phyloP scores from a whole-genome alignment of 2,888 invertebrate species.

The Amitus sp. region DNA sequence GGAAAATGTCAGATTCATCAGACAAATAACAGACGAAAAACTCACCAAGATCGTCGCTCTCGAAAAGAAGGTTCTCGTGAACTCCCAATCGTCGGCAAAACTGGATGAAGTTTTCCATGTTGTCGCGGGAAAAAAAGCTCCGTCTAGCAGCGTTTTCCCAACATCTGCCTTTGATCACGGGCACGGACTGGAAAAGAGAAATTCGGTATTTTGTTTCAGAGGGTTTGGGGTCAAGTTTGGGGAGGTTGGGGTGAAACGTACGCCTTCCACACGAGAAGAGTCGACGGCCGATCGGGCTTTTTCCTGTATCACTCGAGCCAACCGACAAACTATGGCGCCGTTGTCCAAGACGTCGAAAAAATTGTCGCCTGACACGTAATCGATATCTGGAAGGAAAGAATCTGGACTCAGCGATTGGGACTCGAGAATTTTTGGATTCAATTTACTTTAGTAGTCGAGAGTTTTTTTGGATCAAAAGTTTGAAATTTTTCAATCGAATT shows the following conservation, averaged over 20 bases:
- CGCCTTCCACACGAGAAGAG: constrained; percentile 72
- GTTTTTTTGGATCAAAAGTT: no score
- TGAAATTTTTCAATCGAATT: no score
- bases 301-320: constrained; percentile 82
- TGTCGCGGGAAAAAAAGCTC: constrained; percentile 90
- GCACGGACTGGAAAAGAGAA: constrained; percentile 80
- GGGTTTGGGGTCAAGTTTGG: no score
- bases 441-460: no score
- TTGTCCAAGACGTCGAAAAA: constrained; percentile 86
- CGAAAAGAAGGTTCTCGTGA: constrained; percentile 87
- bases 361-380: constrained; percentile 80
- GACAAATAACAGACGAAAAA: constrained; percentile 26
- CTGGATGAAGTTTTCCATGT: constrained; percentile 88
- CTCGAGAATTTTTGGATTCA: no score
- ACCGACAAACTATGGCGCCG: constrained; percentile 83
- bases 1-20: constrained; percentile 10
- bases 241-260: no score
- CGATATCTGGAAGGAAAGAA: constrained; percentile 76
- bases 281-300: constrained; percentile 76
- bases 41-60: constrained; percentile 88
- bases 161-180: constrained; percentile 78
- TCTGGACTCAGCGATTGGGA: no score
- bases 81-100: constrained; percentile 88
- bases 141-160: constrained; percentile 86
- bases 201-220: no score